Conservation (phyloP, 2,113 vertebrate species). For the Haliaeetus leucogaster region DNA sequence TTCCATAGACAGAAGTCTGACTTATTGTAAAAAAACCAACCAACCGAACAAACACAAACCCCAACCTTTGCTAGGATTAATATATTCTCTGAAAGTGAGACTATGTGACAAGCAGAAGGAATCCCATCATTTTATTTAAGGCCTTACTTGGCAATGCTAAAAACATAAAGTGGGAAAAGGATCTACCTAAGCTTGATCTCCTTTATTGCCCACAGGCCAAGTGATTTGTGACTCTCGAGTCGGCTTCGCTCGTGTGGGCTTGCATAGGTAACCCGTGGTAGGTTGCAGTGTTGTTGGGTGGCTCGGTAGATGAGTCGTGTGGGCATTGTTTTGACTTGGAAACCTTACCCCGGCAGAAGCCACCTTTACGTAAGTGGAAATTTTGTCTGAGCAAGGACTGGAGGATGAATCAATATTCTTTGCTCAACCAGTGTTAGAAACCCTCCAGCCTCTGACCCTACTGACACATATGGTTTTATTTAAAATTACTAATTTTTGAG, state of each 20-base stretch:
- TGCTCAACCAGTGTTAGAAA: neutral
- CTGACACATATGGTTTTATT: constrained; percentile 12
- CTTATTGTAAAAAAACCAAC: neutral
- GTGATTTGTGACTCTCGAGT: neutral
- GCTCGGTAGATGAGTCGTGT: accelerated
- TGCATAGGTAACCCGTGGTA: neutral
- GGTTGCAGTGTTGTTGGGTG: neutral
- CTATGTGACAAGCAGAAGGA: neutral
- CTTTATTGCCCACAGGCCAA: neutral
- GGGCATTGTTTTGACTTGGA: neutral
- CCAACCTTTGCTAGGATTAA: neutral
- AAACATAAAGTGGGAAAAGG: neutral
- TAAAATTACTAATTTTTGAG: constrained; percentile 52
- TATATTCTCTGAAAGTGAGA: neutral
- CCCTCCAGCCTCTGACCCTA: neutral
- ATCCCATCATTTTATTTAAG: neutral
- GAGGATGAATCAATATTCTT: neutral
- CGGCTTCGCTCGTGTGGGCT: accelerated
- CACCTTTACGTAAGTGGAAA: neutral
- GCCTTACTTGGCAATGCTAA: neutral
- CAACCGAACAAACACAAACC: neutral
- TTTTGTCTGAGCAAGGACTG: neutral
- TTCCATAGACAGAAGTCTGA: neutral
- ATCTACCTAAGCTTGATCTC: neutral
- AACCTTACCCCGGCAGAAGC: neutral